A percentile compares a stretch with the other conserved stretches of the same genome.
These are phyloP conservation scores for Ecliptopera silaceata DNA, from an alignment of 2,888 invertebrate species.

Conservation along the genomic window DNA sequence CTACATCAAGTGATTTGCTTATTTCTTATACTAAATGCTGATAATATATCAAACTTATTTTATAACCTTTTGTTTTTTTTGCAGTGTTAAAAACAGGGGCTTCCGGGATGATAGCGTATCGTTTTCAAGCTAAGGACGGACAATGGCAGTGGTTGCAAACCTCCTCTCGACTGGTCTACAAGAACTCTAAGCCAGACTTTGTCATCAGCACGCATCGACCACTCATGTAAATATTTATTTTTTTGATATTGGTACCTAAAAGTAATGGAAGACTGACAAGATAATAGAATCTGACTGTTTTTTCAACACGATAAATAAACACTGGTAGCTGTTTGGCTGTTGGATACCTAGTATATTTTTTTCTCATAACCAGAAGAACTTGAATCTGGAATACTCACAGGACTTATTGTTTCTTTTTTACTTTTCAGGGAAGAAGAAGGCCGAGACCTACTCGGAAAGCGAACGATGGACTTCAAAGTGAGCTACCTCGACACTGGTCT, in stretches of 20 bases:
- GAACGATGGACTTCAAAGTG: constrained; percentile 99
- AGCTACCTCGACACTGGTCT: constrained; percentile 97
- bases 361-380: not conserved
- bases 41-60: not conserved
- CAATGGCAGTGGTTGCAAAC: constrained; percentile 99
- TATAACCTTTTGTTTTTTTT: constrained; percentile 46
- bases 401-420: constrained; percentile 20
- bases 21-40: not conserved
- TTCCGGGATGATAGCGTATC: constrained; percentile 99
- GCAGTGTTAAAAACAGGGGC: constrained; percentile 99
- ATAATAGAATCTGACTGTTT: too few species aligned
- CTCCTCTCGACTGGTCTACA: constrained; percentile 96
- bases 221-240: constrained; percentile 91
- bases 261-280: too few species aligned
- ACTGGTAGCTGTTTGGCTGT: too few species aligned
- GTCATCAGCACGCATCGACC: constrained; percentile 99
- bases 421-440: constrained; percentile 97
- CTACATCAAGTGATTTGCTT: too few species aligned
- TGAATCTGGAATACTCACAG: not conserved
- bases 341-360: not conserved
- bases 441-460: constrained; percentile 96
- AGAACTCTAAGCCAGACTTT: constrained; percentile 99
- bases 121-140: constrained; percentile 96
- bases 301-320: too few species aligned
- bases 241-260: too few species aligned